Evolutionary conservation across 2,113 vertebrate genomes (phyloP).

Genomic region (Apistogramma diplotaenia): DNA sequence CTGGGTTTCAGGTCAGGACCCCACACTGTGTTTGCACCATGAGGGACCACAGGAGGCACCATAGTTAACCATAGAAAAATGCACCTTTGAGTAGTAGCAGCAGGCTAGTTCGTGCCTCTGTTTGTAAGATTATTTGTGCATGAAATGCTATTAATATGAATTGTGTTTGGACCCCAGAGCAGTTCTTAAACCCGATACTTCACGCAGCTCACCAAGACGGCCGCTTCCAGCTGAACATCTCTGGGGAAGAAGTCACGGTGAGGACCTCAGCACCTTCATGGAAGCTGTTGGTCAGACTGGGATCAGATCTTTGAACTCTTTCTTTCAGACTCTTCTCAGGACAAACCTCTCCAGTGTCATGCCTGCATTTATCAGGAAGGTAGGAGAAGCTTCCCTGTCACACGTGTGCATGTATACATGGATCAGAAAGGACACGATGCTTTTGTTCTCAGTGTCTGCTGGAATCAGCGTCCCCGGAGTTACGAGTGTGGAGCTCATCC

Average conservation of each 20-base stretch:
- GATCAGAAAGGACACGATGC: background rate
- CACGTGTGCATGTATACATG: background rate
- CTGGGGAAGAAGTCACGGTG: slow-evolving; percentile 78
- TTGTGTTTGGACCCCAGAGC: slow-evolving; percentile 61
- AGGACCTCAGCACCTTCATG: background rate
- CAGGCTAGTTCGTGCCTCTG: background rate
- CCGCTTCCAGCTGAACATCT: slow-evolving; percentile 71
- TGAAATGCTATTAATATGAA: background rate
- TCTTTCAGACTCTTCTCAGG: slow-evolving; percentile 72
- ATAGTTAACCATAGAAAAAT: too few species aligned
- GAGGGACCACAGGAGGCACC: too few species aligned
- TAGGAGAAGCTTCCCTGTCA: slow-evolving; percentile 12
- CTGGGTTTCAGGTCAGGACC: slow-evolving; percentile 78
- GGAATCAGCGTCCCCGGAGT: slow-evolving; percentile 59
- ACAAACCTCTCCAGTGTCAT: slow-evolving; percentile 21
- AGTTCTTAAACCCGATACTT: slow-evolving; percentile 77
- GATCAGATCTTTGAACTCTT: background rate
- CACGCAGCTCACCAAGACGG: slow-evolving; percentile 77
- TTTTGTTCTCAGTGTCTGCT: slow-evolving; percentile 55
- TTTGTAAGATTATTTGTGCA: background rate
- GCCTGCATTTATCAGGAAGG: slow-evolving; percentile 66
- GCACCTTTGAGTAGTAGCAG: background rate
- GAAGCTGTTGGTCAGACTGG: background rate
- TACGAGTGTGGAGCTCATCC: slow-evolving; percentile 75
- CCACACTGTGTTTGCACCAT: background rate